phyloP scores from a whole-genome alignment of 2,888 invertebrate genomes.

The Mythimna pallens region DNA sequence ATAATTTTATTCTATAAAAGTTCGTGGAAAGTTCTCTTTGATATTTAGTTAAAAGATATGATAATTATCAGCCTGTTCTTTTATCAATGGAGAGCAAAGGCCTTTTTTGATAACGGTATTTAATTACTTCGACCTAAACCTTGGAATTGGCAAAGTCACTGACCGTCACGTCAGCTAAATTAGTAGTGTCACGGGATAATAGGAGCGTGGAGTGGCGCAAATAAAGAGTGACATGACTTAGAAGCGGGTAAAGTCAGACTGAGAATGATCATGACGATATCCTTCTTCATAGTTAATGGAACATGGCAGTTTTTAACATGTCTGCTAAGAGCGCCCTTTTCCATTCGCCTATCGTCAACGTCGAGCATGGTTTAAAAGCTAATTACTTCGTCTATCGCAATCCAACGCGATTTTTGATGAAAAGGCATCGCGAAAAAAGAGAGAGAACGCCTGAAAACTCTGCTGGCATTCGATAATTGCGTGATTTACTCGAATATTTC shows the following conservation, averaged over 20 bases:
- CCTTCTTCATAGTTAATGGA: background rate
- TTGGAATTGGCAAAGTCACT: background rate
- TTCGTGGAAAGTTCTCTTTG: constrained; percentile 6
- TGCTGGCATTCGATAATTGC: too few species aligned
- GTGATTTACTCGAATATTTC: too few species aligned
- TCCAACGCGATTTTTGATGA: too few species aligned
- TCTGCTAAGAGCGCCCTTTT: too few species aligned
- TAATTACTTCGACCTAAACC: too few species aligned
- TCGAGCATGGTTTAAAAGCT: too few species aligned
- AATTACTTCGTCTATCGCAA: too few species aligned
- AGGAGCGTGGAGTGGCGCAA: background rate
- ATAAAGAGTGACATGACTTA: background rate
- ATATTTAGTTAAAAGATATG: background rate
- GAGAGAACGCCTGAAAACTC: too few species aligned
- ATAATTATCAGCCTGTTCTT: background rate
- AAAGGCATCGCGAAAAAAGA: too few species aligned
- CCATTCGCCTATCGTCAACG: too few species aligned
- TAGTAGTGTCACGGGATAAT: background rate
- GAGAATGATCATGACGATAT: background rate
- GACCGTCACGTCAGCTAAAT: background rate
- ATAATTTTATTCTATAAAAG: constrained; percentile 5
- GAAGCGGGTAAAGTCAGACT: background rate
- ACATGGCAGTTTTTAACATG: background rate
- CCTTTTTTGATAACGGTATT: background rate
- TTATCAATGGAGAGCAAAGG: background rate